These are phyloP conservation scores for Scomberomorus guttatus DNA, from an alignment of 2,797 vertebrate genomes.

Conservation along the genomic window DNA sequence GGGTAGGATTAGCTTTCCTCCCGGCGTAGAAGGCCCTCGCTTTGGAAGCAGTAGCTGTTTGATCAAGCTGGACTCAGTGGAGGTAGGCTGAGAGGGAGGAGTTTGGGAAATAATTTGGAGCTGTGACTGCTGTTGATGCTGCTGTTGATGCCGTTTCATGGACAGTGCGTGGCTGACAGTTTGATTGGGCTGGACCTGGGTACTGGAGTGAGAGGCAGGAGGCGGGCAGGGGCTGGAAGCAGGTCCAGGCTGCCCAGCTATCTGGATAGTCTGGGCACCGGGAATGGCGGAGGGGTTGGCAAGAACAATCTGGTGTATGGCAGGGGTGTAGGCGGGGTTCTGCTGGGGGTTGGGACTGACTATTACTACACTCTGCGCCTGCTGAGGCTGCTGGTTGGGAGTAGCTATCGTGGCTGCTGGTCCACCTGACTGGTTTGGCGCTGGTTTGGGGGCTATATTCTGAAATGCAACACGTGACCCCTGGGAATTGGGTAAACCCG, in stretches of 20 bases:
- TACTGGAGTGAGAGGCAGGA: slow-evolving; percentile 86
- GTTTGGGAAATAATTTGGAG: slow-evolving; percentile 83
- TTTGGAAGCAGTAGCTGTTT: slow-evolving; percentile 99
- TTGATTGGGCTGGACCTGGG: slow-evolving; percentile 91
- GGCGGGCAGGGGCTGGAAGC: slow-evolving; percentile 87
- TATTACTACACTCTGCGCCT: slow-evolving; percentile 94
- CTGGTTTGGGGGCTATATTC: slow-evolving; percentile 97
- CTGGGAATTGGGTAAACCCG: slow-evolving; percentile 89
- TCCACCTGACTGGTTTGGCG: slow-evolving; percentile 88
- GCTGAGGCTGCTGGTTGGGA: slow-evolving; percentile 78
- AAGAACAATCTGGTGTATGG: slow-evolving; percentile 98
- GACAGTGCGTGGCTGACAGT: slow-evolving; percentile 96
- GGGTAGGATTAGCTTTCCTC: slow-evolving; percentile 97
- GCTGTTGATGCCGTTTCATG: slow-evolving; percentile 92
- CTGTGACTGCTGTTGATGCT: slow-evolving; percentile 84
- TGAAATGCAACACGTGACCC: slow-evolving; percentile 94
- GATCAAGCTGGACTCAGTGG: slow-evolving; percentile 97
- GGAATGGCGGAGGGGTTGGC: slow-evolving; percentile 93
- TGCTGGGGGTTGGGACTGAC: slow-evolving; percentile 93
- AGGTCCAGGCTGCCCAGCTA: slow-evolving; percentile 90
- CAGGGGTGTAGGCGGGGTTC: slow-evolving; percentile 92
- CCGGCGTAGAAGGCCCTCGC: slow-evolving; percentile 96
- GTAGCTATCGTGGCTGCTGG: slow-evolving; percentile 79
- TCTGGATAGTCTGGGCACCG: slow-evolving; percentile 91
- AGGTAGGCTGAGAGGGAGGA: slow-evolving; percentile 91